Evolutionary conservation across 1,140 invertebrate genomes (phyloP), one percentile per base, ranked within the genome.

Genomic region (Aphelenchoides besseyi): DNA sequence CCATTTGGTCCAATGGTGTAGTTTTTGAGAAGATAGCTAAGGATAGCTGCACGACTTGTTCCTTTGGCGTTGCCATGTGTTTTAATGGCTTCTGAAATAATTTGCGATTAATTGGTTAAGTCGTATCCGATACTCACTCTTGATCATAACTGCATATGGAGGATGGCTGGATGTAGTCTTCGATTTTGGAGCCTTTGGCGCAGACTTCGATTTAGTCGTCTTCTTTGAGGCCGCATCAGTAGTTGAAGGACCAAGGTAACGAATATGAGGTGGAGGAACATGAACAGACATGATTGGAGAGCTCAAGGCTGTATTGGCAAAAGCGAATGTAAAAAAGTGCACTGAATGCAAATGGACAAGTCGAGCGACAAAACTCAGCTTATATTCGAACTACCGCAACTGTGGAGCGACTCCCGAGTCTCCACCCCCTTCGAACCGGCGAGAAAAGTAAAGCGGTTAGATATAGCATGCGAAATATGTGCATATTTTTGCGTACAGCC

Each of bases 21-120:
- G 77, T 85, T 84, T 29, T 79, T 73, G 36, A 80, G 16, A 63
- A 86, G 85, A 78, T 86, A 85, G 62, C 85, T 86, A 3, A 85
- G 69, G 36, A 86, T 84, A 28, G 85, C 85, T 57, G 82, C 78
- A 67, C 84, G 74, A 8, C 82, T 84, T 0, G 85, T 85, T 36
- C 79, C 79, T 35, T 82, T 82, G 30, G 72, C 68, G 33, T 82
- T 78, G 59, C 41, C 41, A 23, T n/a, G n/a, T n/a, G n/a, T n/a
- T n/a, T n/a, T n/a, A n/a, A n/a, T n/a, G n/a, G n/a, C n/a, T n/a
- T n/a, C n/a, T n/a, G n/a, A n/a, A n/a, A n/a, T n/a, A n/a, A n/a
- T n/a, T n/a, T n/a, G n/a, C n/a, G n/a, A n/a, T n/a, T n/a, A n/a
- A n/a, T n/a, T n/a, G n/a, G n/a, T n/a, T n/a, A n/a, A n/a, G n/a